Evolutionary conservation across 2,113 vertebrate genomes (phyloP).

Genomic region (Copsychus sechellarum): DNA sequence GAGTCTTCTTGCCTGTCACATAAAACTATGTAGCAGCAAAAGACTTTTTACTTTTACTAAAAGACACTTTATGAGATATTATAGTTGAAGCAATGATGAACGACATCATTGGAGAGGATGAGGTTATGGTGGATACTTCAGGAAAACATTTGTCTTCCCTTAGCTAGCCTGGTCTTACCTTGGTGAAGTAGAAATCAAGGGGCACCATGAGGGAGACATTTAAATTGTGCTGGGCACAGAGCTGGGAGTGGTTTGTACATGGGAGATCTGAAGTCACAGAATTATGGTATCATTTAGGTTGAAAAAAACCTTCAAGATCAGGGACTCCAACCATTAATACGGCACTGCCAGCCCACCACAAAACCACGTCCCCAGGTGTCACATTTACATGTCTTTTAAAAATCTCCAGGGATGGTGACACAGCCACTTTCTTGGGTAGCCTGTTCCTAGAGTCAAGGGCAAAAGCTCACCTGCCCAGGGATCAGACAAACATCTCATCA

Average conservation of each 20-base stretch:
- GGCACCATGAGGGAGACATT: fast-evolving
- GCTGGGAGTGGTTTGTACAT: neutral
- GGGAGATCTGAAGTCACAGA: neutral
- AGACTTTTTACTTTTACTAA: neutral
- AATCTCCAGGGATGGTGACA: neutral
- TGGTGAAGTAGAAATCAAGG: neutral
- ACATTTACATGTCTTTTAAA: neutral
- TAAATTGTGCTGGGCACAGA: neutral
- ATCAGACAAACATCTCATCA: neutral
- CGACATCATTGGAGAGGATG: neutral
- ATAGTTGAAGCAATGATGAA: neutral
- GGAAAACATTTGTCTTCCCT: neutral
- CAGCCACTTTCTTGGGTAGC: neutral
- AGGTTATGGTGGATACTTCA: neutral
- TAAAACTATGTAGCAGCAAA: neutral
- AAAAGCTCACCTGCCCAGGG: neutral
- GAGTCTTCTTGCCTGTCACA: too few relatives aligned
- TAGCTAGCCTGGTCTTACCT: neutral
- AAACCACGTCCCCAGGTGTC: neutral
- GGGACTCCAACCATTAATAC: neutral
- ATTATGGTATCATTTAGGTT: neutral
- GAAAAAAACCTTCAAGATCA: neutral
- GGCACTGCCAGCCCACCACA: neutral
- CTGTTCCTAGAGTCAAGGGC: neutral
- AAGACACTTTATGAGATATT: neutral